Evolutionary conservation across 2,797 vertebrate species (phyloP).

Genomic region (Lerista edwardsae): DNA sequence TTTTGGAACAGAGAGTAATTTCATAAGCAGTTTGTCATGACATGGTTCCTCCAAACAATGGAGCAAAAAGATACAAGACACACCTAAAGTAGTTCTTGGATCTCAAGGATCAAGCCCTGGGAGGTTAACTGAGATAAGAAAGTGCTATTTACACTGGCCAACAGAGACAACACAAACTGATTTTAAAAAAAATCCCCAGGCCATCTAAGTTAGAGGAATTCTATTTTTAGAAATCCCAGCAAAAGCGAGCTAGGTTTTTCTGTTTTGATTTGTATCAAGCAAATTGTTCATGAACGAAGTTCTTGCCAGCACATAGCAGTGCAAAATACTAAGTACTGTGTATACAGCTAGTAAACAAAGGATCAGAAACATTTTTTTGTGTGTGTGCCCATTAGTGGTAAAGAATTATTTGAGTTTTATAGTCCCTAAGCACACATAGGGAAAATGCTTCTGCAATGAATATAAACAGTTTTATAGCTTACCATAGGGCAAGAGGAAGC

Average conservation of each 20-base stretch:
- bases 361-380: conserved; percentile 64
- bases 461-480: conserved; percentile 66
- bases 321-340: conserved; percentile 36
- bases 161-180: conserved; percentile 32
- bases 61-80: not conserved
- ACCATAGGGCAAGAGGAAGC: conserved; percentile 58
- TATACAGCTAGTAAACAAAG: conserved; percentile 38
- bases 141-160: not conserved
- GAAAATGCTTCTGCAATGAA: conserved; percentile 68
- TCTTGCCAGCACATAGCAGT: not conserved
- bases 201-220: not conserved
- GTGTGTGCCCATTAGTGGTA: conserved; percentile 52
- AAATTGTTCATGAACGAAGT: no score
- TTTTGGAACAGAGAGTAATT: not conserved
- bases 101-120: no score
- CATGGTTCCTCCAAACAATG: not conserved
- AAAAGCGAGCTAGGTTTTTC: not conserved
- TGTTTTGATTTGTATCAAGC: conserved; percentile 30
- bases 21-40: not conserved
- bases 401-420: conserved; percentile 57
- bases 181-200: not conserved
- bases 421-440: conserved; percentile 60
- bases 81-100: not conserved
- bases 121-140: no score
- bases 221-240: not conserved